A percentile compares a stretch with the other conserved stretches of the same genome.
phyloP scores from a whole-genome alignment of 2,113 vertebrate genomes.

The Siphamia tubifer region DNA sequence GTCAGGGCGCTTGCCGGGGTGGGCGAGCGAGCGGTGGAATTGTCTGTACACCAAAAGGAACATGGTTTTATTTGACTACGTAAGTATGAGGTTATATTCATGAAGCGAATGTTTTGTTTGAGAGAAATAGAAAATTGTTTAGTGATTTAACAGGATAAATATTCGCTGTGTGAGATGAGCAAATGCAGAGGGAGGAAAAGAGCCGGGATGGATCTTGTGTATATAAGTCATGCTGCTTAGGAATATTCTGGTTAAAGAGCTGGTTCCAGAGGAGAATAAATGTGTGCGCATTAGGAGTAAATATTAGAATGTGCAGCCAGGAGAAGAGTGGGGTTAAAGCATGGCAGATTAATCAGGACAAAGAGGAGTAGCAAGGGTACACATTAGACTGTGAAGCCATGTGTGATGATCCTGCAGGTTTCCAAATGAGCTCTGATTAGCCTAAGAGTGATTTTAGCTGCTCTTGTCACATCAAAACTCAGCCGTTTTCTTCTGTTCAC shows the following conservation, averaged over 20 bases:
- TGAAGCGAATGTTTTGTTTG: conserved; percentile 10
- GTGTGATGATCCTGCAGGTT: conserved; percentile 73
- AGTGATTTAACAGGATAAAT: conserved; percentile 27
- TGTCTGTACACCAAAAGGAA: not conserved
- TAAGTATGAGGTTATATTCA: not conserved
- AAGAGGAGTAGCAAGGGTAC: conserved; percentile 46
- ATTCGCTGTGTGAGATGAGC: conserved; percentile 1
- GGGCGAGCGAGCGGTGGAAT: not conserved
- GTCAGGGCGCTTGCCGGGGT: conserved; percentile 6
- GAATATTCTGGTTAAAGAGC: conserved; percentile 46
- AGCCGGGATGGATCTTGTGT: conserved; percentile 9
- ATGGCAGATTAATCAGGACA: conserved; percentile 56
- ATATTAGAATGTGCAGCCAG: conserved; percentile 67
- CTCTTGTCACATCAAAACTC: conserved; percentile 59
- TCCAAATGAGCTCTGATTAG: conserved; percentile 72
- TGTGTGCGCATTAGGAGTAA: conserved; percentile 52
- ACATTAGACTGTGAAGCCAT: conserved; percentile 69
- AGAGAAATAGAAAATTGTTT: not conserved
- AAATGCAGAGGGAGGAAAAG: not conserved
- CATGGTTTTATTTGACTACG: not conserved
- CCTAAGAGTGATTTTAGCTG: conserved; percentile 72
- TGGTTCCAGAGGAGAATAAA: conserved; percentile 48
- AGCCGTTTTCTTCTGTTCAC: too few species aligned
- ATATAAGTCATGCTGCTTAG: conserved; percentile 48
- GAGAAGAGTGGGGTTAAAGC: conserved; percentile 55